Evolutionary conservation across 2,113 vertebrate genomes (phyloP), one percentile per base, ranked within the genome.

Genomic region (Aegithalos caudatus): DNA sequence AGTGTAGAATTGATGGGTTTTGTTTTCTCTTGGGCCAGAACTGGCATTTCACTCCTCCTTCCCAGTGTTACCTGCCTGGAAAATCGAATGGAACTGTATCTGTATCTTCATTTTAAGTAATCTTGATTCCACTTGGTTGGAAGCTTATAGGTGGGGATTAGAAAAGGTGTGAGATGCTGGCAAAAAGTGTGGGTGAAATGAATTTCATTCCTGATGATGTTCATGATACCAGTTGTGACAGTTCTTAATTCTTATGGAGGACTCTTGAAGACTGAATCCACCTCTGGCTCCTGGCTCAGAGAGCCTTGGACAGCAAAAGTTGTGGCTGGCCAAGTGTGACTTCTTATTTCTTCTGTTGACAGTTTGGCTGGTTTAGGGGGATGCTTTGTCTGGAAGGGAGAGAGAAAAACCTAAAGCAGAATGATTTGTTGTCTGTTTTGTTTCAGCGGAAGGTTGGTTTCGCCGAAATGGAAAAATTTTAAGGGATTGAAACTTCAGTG

Each of bases 381-480:
- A 57, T 86, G 14, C 25, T 48, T 86, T 57, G 29, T 33, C 27
- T 83, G 38, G 35, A 44, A 53, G 12, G 4, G 19, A 24, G 38
- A 79, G 71, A 81, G 67, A 21, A 76, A 53, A 81, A 31, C 20
- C 48, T 65, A 38, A 82, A 80, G 35, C 11, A 27, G 38, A 58
- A 35, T 67, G 9, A 54, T 54, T 70, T 88, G 11, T 35, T 70
- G 10, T 97, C 65, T 91, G 25, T 93, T 96, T 93, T 84, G 48
- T 99, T 98, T 95, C 97, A 99, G 99, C 79, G 99, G 99, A 45
- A 99, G 99, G 81, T 95, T 99, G 96, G 99, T 99, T 40, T 99
- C 99, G 35, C 99, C 99, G 10, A 99, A 99, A 97, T 99, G 99
- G 99, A 99, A 99, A 96, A 99, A 99, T 95, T 99, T 99, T 95